Base-by-base conservation (phyloP, 92 coral and sea anemone species). In the Epizoanthus illoricatus region DNA sequence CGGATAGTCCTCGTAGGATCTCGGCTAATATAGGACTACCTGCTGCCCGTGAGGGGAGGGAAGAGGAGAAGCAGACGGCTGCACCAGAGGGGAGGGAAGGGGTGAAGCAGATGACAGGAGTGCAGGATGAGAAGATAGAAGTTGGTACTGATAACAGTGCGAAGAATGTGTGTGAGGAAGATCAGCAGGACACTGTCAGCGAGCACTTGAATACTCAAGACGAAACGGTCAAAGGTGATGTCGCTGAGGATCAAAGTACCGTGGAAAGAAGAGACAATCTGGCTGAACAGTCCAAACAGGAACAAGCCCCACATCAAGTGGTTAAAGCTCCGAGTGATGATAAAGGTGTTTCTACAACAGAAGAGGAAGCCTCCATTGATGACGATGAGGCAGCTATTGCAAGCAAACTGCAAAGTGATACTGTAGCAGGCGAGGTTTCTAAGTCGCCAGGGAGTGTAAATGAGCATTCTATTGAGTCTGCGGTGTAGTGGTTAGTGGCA, bases 1-100 rank as follows among this genome's bases (percentile, higher is more conserved):
- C 82, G 17, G 82, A 78, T 40, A 78, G 82, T 43, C 82, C 82
- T 8, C 82, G 82, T 3, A 78, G 82, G 23, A 78, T 78, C 49
- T 78, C 82, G 15, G 82, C 82, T 17, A 78, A 78, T 43, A 62
- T 78, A 9, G 82, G 82, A 6, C 43, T 78, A 43, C 61, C 56
- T 1, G 20, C 71, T 42, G 20, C 23, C 19, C 13, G 40, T 2
- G 59, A 17, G 15, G 11, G 5, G 17, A 16, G 59, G 28, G 40
- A 2, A 11, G 58, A n/a, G 19, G 70, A 18, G 43, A 76, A 61
- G 54, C 33, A 39, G 42, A 5, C 67, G 9, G n/a, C 23, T 17
- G 8, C 7, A 19, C 65, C 18, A 18, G 20, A 5, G 56, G 13
- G 23, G 23, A 54, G 40, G 16, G 66, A 19, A 58, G 71, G 40